Base-by-base conservation (phyloP, 2,113 vertebrate genomes). In the Labrus mixtus region DNA sequence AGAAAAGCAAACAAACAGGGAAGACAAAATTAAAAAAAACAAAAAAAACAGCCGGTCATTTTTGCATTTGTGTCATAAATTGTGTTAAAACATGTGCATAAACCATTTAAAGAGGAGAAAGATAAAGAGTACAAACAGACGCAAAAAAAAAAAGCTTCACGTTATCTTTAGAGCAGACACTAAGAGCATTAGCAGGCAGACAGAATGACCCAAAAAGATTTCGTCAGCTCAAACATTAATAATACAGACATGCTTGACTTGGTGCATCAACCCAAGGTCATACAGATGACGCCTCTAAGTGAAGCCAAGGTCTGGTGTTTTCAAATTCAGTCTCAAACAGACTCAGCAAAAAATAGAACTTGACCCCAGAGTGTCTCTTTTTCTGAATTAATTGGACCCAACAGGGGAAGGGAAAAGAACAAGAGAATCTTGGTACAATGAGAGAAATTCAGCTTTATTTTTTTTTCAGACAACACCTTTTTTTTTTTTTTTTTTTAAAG, bases 341-440 rank as follows among this genome's bases (percentile, higher is more conserved):
- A 80, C 74, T 85, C 79, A 83, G 81, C 87, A 85, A 37, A 89
- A 81, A 70, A 9, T n/a, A 58, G 62, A 15, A n/a, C 67, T 69
- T 33, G 73, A 75, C 79, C 78, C 65, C 23, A 25, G 25, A 70
- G 82, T 6, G 33, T 65, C 36, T 33, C 36, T 22, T 66, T 76
- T 48, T 67, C 62, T 59, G 22, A 73, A 84, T 81, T 84, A 87
- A 89, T 84, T 84, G 66, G 79, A 1, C 50, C 45, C 16, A 61
- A 64, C 45, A 1, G 68, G 20, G 57, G 20, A 36, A 7, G 8
- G 37, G 20, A 10, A 71, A 13, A 43, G 13, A 3, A 7, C 50
- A 17, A 50, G 10, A 23, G 22, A 56, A 48, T 22, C 10, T 48
- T 19, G 17, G 16, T 56, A 53, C 20, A 20, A 41, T 60, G 53